Conservation (phyloP, 2,888 invertebrate genomes). For the Spatulosminthurus flaviceps region DNA sequence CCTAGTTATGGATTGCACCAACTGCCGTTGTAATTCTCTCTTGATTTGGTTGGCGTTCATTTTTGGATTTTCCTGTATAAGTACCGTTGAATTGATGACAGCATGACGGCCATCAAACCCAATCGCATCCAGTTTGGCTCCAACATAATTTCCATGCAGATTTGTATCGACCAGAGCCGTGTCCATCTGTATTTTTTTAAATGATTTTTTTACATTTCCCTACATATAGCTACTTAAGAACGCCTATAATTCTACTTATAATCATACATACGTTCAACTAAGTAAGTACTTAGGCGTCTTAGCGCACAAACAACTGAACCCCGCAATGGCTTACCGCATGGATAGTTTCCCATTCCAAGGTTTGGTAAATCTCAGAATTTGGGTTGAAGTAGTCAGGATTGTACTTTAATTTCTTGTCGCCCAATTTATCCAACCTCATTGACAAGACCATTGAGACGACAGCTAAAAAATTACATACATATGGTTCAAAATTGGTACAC, state of each 20-base stretch:
- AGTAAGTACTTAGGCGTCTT: not conserved
- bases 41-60: slow-evolving; percentile 76
- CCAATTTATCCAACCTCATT: slow-evolving; percentile 82
- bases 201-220: no score
- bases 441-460: slow-evolving; percentile 82
- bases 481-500: no score
- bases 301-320: no score
- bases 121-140: slow-evolving; percentile 77
- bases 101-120: slow-evolving; percentile 70
- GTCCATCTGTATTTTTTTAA: slow-evolving; percentile 80
- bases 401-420: slow-evolving; percentile 83
- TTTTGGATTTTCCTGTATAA: slow-evolving; percentile 80
- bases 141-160: slow-evolving; percentile 86
- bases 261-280: not conserved
- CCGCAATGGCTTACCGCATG: slow-evolving; percentile 83
- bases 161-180: slow-evolving; percentile 93
- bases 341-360: slow-evolving; percentile 85
- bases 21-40: slow-evolving; percentile 82
- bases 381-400: slow-evolving; percentile 77
- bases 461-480: slow-evolving; percentile 67
- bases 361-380: slow-evolving; percentile 82
- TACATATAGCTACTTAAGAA: not conserved
- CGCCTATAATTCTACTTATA: not conserved
- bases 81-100: slow-evolving; percentile 84
- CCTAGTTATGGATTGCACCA: slow-evolving; percentile 82